These are phyloP conservation scores for Exephanes ischioxanthus DNA, from an alignment of 2,888 invertebrate species.

Conservation along the genomic window DNA sequence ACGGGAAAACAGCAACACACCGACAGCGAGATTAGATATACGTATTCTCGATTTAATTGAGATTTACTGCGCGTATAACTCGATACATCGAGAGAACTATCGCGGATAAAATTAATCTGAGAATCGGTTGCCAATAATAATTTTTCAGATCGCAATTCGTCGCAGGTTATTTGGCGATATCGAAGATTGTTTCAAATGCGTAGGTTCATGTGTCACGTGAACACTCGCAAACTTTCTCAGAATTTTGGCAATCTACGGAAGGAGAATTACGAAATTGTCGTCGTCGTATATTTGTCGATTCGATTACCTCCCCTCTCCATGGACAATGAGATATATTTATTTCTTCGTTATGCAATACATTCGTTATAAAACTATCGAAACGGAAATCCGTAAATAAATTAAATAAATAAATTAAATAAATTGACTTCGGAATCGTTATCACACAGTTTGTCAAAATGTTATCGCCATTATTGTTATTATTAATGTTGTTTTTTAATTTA, in stretches of 20 bases:
- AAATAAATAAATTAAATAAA: too few species aligned
- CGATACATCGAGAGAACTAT: not conserved
- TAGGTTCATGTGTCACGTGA: not conserved
- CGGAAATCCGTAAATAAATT: not conserved
- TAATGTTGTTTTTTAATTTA: not conserved
- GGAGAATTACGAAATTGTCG: not conserved
- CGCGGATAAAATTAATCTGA: not conserved
- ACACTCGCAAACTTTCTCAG: not conserved
- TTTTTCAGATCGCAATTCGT: not conserved
- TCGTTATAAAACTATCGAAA: not conserved
- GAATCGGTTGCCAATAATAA: not conserved
- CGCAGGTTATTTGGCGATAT: not conserved
- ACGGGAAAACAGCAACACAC: not conserved
- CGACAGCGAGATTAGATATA: conserved; percentile 55
- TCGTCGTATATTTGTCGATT: not conserved
- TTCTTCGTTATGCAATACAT: not conserved
- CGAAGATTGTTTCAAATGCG: not conserved
- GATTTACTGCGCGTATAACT: conserved; percentile 53
- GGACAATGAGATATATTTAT: not conserved
- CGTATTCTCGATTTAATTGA: conserved; percentile 64
- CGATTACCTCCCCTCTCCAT: not conserved
- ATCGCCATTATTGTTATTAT: not conserved
- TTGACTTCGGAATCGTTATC: not conserved
- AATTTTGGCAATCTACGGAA: not conserved
- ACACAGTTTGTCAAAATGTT: not conserved